A percentile compares a stretch with the other conserved stretches of the same genome.
Evolutionary conservation across 2,797 vertebrate genomes (phyloP).

Genomic region (Pangasius krempfi): DNA sequence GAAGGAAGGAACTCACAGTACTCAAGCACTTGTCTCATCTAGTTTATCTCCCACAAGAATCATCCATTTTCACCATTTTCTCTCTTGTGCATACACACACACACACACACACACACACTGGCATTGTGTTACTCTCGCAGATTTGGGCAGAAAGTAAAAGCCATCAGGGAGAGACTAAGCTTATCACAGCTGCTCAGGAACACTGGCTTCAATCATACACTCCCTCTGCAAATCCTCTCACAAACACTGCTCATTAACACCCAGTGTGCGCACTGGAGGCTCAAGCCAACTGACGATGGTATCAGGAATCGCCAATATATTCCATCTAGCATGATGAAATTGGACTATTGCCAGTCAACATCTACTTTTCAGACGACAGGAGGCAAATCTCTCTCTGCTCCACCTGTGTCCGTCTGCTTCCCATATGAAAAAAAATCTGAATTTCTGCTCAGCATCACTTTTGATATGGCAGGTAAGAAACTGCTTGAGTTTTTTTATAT

Average conservation of each 20-base stretch:
- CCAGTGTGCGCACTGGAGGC: neutral
- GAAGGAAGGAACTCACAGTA: constrained; percentile 18
- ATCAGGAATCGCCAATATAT: constrained; percentile 3
- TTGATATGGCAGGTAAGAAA: neutral
- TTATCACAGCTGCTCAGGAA: constrained; percentile 36
- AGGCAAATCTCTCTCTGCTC: neutral
- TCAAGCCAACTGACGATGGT: constrained; percentile 1
- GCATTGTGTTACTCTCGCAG: neutral
- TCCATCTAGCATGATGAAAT: constrained; percentile 19
- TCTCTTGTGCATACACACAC: neutral
- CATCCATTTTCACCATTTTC: neutral
- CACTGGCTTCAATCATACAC: neutral
- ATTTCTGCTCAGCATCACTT: neutral
- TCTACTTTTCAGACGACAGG: neutral
- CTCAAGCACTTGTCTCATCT: neutral
- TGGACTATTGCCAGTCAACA: neutral
- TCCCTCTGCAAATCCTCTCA: constrained; percentile 15
- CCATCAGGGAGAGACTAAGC: neutral
- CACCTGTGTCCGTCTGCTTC: neutral
- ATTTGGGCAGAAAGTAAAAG: constrained; percentile 18
- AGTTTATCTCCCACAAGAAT: neutral
- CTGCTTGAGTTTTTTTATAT: neutral
- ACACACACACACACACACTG: neutral
- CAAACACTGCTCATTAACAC: constrained; percentile 23
- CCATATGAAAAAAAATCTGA: no score